These are phyloP conservation scores for Cynodonichthys magdalenae DNA, from an alignment of 2,797 vertebrate species.

Conservation along the genomic window DNA sequence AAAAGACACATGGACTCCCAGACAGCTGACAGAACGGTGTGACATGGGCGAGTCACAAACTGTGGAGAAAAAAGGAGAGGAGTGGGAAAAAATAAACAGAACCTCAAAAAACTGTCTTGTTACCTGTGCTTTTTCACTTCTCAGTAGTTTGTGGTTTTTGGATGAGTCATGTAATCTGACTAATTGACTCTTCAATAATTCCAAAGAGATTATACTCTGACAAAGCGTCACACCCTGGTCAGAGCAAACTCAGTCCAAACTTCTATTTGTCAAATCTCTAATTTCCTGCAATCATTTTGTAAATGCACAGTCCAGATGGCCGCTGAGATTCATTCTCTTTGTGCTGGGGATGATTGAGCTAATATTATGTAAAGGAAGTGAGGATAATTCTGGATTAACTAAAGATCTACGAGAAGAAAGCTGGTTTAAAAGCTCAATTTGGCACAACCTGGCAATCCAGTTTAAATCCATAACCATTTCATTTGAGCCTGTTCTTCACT, in stretches of 20 bases:
- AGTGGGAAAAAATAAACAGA: constrained; percentile 7
- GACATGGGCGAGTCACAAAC: constrained; percentile 10
- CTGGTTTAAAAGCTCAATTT: constrained; percentile 67
- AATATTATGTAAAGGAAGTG: constrained; percentile 81
- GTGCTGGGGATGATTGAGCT: constrained; percentile 70
- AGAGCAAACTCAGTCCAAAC: constrained; percentile 83
- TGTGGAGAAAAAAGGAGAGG: background rate
- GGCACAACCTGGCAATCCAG: constrained; percentile 51
- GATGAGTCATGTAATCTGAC: constrained; percentile 78
- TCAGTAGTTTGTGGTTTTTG: constrained; percentile 65
- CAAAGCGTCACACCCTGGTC: constrained; percentile 77
- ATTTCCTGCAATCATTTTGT: constrained; percentile 85
- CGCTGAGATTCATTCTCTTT: constrained; percentile 82
- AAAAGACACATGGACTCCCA: constrained; percentile 2
- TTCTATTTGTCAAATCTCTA: constrained; percentile 86
- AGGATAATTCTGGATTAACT: constrained; percentile 77
- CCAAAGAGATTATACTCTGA: constrained; percentile 81
- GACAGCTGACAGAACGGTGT: constrained; percentile 16
- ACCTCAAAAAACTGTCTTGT: background rate
- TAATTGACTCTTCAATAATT: constrained; percentile 85
- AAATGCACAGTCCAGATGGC: constrained; percentile 83
- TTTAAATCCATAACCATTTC: constrained; percentile 45
- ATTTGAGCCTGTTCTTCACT: constrained; percentile 33
- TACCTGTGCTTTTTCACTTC: constrained; percentile 30
- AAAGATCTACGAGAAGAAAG: constrained; percentile 67